These are phyloP conservation scores for Glandiceps talaboti DNA, from an alignment of 53 echinoderm and acorn worm genomes.

Conservation along the genomic window DNA sequence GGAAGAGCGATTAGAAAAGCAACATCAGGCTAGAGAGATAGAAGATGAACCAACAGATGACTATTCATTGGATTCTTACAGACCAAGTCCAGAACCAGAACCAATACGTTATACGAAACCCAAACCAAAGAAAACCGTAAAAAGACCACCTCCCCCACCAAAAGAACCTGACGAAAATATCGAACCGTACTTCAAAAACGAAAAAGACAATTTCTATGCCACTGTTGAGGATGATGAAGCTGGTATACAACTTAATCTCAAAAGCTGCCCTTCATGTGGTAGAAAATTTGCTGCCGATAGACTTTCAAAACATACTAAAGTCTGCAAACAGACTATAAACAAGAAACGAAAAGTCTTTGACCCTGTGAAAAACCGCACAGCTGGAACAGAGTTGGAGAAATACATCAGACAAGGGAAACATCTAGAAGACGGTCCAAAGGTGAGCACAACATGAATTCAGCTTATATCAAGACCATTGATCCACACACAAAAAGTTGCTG, in stretches of 20 bases:
- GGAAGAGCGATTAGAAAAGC: background rate
- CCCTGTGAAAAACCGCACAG: slow-evolving; percentile 42
- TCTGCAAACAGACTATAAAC: slow-evolving; percentile 44
- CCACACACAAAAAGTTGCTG: no score
- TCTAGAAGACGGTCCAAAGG: slow-evolving; percentile 30
- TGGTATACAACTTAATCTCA: slow-evolving; percentile 20
- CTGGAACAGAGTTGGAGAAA: slow-evolving; percentile 45
- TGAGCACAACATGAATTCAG: slow-evolving; percentile 15
- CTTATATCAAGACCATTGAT: no score
- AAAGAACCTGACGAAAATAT: slow-evolving; percentile 4
- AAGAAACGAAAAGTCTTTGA: slow-evolving; percentile 75
- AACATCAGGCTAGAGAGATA: background rate
- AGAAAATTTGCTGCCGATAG: slow-evolving; percentile 63
- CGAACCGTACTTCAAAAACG: background rate
- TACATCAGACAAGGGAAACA: slow-evolving; percentile 44
- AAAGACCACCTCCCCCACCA: slow-evolving; percentile 15
- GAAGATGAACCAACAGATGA: background rate
- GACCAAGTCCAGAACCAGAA: background rate
- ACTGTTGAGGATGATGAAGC: slow-evolving; percentile 21
- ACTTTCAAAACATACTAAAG: slow-evolving; percentile 47
- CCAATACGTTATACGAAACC: slow-evolving; percentile 2
- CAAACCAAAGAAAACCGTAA: slow-evolving; percentile 20
- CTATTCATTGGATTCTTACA: background rate
- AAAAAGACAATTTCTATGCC: slow-evolving; percentile 33
- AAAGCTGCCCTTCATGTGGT: slow-evolving; percentile 50